Percentiles rank a stretch among this genome's conserved stretches.
phyloP scores from a whole-genome alignment of 2,113 vertebrate species.

The Bungarus multicinctus region DNA sequence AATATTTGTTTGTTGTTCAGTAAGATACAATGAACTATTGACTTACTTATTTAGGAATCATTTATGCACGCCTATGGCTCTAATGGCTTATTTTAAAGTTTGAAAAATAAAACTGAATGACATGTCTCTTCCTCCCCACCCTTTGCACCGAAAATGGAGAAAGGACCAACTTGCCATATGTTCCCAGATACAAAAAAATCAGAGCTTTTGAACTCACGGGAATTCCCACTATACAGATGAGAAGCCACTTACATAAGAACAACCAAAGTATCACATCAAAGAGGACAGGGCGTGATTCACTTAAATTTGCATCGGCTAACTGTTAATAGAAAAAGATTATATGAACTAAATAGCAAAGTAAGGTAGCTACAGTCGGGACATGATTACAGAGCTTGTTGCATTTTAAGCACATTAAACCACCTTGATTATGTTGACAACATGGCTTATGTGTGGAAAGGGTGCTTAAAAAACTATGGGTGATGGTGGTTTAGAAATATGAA shows the following conservation, averaged over 20 bases:
- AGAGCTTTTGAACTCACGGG: background rate
- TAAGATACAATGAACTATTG: slow-evolving; percentile 49
- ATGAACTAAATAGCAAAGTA: background rate
- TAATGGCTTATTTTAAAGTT: slow-evolving; percentile 38
- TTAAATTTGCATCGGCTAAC: background rate
- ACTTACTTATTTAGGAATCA: slow-evolving; percentile 51
- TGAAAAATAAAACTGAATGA: slow-evolving; percentile 27
- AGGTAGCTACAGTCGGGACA: background rate
- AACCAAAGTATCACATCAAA: background rate
- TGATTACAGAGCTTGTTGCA: background rate
- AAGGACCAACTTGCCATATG: background rate
- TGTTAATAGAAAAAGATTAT: background rate
- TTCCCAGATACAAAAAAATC: background rate
- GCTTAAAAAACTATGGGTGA: background rate
- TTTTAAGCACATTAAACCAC: background rate
- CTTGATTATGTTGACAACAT: background rate
- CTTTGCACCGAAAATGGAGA: slow-evolving; percentile 20
- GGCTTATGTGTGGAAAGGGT: background rate
- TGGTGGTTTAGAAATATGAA: background rate
- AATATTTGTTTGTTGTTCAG: slow-evolving; percentile 58
- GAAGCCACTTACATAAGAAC: background rate
- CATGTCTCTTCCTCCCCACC: background rate
- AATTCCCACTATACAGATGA: background rate
- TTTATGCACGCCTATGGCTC: slow-evolving; percentile 48
- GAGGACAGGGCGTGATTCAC: background rate